A percentile compares a stretch with the other conserved stretches of the same genome.
These are phyloP conservation scores for Halcyon senegalensis DNA, from an alignment of 2,113 vertebrate genomes.

Conservation along the genomic window DNA sequence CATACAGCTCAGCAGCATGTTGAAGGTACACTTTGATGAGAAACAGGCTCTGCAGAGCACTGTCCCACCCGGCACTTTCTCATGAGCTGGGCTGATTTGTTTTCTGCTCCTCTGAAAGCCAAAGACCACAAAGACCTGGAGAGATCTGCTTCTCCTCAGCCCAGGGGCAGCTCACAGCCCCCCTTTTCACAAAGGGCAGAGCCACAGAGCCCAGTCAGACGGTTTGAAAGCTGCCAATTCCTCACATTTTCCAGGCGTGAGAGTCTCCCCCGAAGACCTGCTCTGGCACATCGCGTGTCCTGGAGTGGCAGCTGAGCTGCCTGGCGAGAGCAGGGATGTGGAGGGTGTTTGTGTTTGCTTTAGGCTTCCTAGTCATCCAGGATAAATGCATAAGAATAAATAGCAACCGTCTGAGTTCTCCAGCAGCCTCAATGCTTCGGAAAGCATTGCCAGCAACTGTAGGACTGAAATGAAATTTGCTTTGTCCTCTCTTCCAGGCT, in stretches of 20 bases:
- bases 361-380: neutral
- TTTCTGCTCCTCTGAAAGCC: neutral
- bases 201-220: fast-evolving
- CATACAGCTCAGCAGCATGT: neutral
- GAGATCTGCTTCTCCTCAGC: constrained; percentile 37
- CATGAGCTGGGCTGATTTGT: neutral
- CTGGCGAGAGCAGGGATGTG: neutral
- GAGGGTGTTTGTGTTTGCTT: neutral
- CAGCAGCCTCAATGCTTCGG: neutral
- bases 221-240: neutral
- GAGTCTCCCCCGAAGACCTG: neutral
- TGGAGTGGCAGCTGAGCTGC: constrained; percentile 25
- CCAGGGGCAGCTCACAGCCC: neutral
- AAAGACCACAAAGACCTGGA: neutral
- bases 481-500: neutral
- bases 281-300: neutral
- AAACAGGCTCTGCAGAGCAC: neutral
- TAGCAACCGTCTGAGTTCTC: neutral
- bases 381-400: neutral
- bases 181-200: neutral
- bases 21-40: constrained; percentile 33
- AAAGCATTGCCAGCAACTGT: neutral
- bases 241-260: neutral
- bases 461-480: neutral
- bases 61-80: neutral